Evolutionary conservation across 1,140 invertebrate genomes (phyloP).

Genomic region (Ephestia elutella): DNA sequence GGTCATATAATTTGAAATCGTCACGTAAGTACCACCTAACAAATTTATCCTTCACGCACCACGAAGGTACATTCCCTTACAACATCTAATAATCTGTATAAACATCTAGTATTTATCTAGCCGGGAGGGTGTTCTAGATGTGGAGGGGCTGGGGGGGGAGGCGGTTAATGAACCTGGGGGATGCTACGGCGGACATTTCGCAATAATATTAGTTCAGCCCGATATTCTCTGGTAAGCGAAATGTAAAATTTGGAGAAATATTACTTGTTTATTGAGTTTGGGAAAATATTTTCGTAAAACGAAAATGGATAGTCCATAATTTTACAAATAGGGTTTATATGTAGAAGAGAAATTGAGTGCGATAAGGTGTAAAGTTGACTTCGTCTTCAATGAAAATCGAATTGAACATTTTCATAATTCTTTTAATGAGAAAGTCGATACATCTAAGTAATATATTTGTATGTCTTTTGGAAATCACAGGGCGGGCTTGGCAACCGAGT

Average conservation of each 20-base stretch:
- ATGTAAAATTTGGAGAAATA: slow-evolving; percentile 3
- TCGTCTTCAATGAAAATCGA: too few species aligned
- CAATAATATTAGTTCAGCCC: slow-evolving; percentile 53
- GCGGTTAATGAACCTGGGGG: slow-evolving; percentile 55
- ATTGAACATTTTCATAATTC: too few species aligned
- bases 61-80: too few species aligned
- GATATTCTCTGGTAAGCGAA: background rate
- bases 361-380: too few species aligned
- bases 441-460: too few species aligned
- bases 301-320: background rate
- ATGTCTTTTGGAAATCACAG: too few species aligned
- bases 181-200: slow-evolving; percentile 44
- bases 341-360: too few species aligned
- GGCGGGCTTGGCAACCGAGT: too few species aligned
- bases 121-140: slow-evolving; percentile 14
- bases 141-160: slow-evolving; percentile 14
- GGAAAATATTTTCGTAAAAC: background rate
- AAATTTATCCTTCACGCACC: too few species aligned
- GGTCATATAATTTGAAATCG: too few species aligned
- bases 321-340: background rate
- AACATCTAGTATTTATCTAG: slow-evolving; percentile 17
- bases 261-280: slow-evolving; percentile 1
- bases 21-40: too few species aligned
- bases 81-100: background rate
- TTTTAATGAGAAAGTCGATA: too few species aligned